Percentiles rank a stretch among this genome's conserved stretches.
phyloP scores from a whole-genome alignment of 1,140 invertebrate species.

The Portunus trituberculatus region DNA sequence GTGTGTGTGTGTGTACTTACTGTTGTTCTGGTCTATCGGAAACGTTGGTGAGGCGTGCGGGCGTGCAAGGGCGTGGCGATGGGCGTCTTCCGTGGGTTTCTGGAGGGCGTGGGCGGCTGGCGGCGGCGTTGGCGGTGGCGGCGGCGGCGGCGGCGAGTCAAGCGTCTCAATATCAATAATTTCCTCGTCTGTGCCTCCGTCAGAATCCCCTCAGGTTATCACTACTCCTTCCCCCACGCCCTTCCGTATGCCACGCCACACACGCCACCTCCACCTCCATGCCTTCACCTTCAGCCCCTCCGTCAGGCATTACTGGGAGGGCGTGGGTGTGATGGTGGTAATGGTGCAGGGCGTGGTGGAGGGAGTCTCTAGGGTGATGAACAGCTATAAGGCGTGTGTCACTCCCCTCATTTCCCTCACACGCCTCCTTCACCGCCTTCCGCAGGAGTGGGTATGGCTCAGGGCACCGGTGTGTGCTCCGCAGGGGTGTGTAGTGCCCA shows the following conservation, averaged over 20 bases:
- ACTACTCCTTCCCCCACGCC: no score
- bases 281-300: background rate
- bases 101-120: background rate
- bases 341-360: background rate
- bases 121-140: background rate
- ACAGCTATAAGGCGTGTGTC: background rate
- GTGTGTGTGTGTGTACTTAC: conserved; percentile 12
- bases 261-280: background rate
- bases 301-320: background rate
- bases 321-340: background rate
- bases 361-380: background rate
- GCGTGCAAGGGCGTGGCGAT: no score
- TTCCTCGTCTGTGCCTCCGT: background rate
- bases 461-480: no score
- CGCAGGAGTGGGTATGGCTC: no score
- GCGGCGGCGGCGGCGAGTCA: background rate
- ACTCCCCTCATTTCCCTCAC: background rate
- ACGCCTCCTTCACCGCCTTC: background rate
- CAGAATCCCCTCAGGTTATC: no score
- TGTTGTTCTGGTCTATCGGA: background rate
- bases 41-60: no score
- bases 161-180: background rate
- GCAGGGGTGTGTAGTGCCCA: no score
- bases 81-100: no score
- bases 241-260: no score